Percentiles rank a stretch among this genome's conserved stretches.
Evolutionary conservation across 2,888 invertebrate species (phyloP).

Genomic region (Cephus pulcher): DNA sequence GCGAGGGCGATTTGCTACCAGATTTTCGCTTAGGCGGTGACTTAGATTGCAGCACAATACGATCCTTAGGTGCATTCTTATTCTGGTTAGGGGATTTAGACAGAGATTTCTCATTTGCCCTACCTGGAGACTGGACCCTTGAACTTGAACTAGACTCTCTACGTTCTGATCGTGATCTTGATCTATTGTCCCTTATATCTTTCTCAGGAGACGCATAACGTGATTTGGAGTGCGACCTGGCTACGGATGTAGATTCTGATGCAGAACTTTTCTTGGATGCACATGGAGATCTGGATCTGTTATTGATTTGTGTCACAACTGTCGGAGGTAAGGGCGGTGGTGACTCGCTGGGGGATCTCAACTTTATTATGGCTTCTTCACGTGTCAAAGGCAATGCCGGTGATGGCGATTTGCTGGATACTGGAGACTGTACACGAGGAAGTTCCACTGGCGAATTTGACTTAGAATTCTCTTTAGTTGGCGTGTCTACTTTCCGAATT

Average conservation of each 20-base stretch:
- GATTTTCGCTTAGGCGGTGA: constrained; percentile 10
- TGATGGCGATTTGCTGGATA: constrained; percentile 58
- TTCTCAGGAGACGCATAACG: constrained; percentile 1
- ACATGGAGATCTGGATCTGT: constrained; percentile 33
- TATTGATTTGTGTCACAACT: constrained; percentile 13
- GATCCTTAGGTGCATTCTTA: constrained; percentile 6
- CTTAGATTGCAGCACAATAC: constrained; percentile 12
- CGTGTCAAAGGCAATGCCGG: constrained; percentile 58
- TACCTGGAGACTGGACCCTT: constrained; percentile 12
- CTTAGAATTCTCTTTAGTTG: constrained; percentile 20
- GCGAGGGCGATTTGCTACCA: constrained; percentile 12
- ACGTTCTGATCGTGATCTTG: constrained; percentile 14
- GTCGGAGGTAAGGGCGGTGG: constrained; percentile 37
- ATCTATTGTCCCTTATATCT: constrained; percentile 12
- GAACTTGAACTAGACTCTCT: constrained; percentile 10
- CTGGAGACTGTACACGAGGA: constrained; percentile 45
- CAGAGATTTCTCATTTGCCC: constrained; percentile 7
- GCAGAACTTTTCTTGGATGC: constrained; percentile 26
- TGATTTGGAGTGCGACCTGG: constrained; percentile 28
- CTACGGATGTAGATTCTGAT: constrained; percentile 9
- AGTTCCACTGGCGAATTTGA: constrained; percentile 41
- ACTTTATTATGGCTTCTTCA: constrained; percentile 50
- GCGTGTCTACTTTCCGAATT: constrained; percentile 12
- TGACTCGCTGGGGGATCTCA: constrained; percentile 48
- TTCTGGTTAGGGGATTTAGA: constrained; percentile 13